Conservation (phyloP, 2,113 vertebrate genomes). For the Trogon surrucura region DNA sequence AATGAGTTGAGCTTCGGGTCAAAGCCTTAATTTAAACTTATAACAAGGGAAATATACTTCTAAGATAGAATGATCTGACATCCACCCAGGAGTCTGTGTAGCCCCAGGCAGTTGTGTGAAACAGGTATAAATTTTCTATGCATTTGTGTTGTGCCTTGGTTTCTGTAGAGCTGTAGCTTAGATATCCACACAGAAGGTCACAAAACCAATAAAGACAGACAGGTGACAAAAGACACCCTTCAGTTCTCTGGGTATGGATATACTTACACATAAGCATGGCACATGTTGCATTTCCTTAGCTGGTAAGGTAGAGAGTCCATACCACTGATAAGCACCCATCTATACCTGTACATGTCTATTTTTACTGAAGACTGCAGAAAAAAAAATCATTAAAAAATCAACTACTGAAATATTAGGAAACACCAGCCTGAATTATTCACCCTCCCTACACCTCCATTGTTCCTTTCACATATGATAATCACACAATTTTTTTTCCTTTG, state of each 20-base stretch:
- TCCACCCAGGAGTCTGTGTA: not conserved
- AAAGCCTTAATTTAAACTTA: conserved; percentile 64
- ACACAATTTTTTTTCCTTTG: not conserved
- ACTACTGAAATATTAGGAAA: not conserved
- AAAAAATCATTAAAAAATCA: not conserved
- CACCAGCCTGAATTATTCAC: not conserved
- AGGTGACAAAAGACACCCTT: not conserved
- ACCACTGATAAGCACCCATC: not conserved
- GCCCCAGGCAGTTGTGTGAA: conserved; percentile 31
- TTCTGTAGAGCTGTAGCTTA: not conserved
- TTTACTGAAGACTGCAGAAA: not conserved
- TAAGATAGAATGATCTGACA: conserved; percentile 12
- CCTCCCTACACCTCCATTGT: not conserved
- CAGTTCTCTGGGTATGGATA: not conserved
- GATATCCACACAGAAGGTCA: not conserved
- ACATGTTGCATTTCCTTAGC: not conserved
- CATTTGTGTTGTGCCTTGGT: not conserved
- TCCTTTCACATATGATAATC: not conserved
- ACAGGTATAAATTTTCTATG: conserved; percentile 31
- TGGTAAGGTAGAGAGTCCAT: not conserved
- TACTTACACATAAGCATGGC: not conserved
- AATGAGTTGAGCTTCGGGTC: conserved; percentile 55
- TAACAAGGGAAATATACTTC: conserved; percentile 33
- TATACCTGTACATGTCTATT: not conserved
- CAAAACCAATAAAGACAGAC: not conserved